Evolutionary conservation across 2,113 vertebrate genomes (phyloP), one percentile per base, ranked within the genome.

Genomic region (Nibea albiflora): DNA sequence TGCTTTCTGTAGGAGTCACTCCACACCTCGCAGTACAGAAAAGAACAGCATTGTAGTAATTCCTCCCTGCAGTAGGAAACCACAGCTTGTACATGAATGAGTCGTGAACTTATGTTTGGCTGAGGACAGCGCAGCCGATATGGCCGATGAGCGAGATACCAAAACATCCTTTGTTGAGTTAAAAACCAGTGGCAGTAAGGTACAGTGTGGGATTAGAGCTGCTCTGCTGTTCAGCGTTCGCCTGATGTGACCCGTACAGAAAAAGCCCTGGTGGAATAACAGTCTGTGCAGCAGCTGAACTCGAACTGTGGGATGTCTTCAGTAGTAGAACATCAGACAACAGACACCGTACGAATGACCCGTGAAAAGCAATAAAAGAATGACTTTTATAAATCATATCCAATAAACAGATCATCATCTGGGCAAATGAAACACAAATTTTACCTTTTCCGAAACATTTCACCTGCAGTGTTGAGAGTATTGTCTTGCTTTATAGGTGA

Each of bases 21-120:
- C 86, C 64, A 54, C 76, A 89, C 62, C 63, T 81, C 69, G 14
- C 35, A 61, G 47, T 31, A 35, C 65, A 68, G 85, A 85, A 78
- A 83, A 90, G 82, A 67, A 73, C 58, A 54, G 66, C 63, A 76
- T 44, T 88, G 76, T 83, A 74, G 84, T 75, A 22, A 83, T 87
- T 74, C 73, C 66, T 77, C 63, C 52, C 60, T 9, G 8, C 80
- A 39, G 67, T 4, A 61, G 81, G 80, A 91, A 90, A 91, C 83
- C 78, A 86, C 89, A 90, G 83, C 28, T 82, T 71, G 63, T 79
- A 54, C 60, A 47, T 78, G 86, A 94, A 92, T 92, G 86, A 89
- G 83, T 88, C 74, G 24, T 81, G 84, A 91, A 91, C 90, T 90
- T 93, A 90, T 89, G 78, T 76, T 92, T 93, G 92, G 89, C 91